phyloP scores from a whole-genome alignment of 2,888 invertebrate genomes.

The Urechis unicinctus region DNA sequence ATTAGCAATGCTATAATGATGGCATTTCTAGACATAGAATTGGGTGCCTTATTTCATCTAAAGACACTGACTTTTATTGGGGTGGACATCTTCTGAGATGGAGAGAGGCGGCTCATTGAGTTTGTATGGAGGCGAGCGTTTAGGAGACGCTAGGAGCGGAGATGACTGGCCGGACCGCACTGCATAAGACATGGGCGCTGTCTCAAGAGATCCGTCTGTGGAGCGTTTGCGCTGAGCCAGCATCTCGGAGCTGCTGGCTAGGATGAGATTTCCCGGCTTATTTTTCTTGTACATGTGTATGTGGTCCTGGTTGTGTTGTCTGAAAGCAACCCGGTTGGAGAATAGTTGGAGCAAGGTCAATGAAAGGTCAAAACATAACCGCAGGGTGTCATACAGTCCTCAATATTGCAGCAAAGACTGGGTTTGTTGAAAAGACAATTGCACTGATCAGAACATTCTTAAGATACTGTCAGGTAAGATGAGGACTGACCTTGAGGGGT shows the following conservation, averaged over 20 bases:
- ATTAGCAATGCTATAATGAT: too few species aligned
- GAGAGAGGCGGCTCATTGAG: neutral
- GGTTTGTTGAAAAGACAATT: too few species aligned
- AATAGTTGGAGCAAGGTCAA: too few species aligned
- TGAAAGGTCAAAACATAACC: too few species aligned
- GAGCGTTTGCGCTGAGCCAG: constrained; percentile 37
- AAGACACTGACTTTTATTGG: constrained; percentile 6
- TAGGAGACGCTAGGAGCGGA: constrained; percentile 43
- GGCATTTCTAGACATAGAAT: too few species aligned
- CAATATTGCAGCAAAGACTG: too few species aligned
- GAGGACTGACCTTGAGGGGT: constrained; percentile 33
- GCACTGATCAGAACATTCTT: neutral
- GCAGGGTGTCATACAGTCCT: too few species aligned
- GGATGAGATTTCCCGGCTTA: constrained; percentile 30
- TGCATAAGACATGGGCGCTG: too few species aligned
- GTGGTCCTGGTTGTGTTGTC: too few species aligned
- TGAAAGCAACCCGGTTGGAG: too few species aligned
- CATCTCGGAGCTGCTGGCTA: constrained; percentile 44
- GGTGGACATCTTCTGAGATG: neutral
- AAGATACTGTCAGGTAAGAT: neutral
- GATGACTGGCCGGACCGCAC: constrained; percentile 47
- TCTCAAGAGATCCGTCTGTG: constrained; percentile 28
- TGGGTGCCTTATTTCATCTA: neutral
- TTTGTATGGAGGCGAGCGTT: constrained; percentile 50
- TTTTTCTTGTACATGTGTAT: constrained; percentile 19